Percentiles rank a stretch among this genome's conserved stretches.
These are phyloP conservation scores for Triplophysa siluroides DNA, from an alignment of 2,113 vertebrate species.

Conservation along the genomic window DNA sequence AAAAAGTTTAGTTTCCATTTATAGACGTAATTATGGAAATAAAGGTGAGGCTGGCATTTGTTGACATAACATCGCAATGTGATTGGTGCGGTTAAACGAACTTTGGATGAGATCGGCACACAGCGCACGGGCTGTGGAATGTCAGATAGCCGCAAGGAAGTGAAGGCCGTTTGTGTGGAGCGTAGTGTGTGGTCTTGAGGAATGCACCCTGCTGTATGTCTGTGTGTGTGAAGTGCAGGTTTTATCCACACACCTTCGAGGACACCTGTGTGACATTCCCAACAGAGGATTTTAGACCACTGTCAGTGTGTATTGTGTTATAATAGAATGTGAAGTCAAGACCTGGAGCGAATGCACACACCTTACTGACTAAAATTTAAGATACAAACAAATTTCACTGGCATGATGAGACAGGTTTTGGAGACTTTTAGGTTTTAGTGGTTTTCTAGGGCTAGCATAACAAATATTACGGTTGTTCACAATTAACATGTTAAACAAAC, in stretches of 20 bases:
- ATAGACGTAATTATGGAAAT: background rate
- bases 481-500: background rate
- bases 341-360: constrained; percentile 5
- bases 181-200: constrained; percentile 38
- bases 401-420: constrained; percentile 5
- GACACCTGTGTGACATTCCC: constrained; percentile 35
- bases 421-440: too few relatives aligned
- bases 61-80: background rate
- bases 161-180: background rate
- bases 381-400: background rate
- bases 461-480: background rate
- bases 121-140: background rate
- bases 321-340: constrained; percentile 3
- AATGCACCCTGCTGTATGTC: background rate
- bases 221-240: background rate
- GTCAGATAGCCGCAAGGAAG: background rate
- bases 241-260: constrained; percentile 20
- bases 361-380: constrained; percentile 16
- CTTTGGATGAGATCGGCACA: background rate
- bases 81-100: background rate
- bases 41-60: background rate
- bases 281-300: constrained; percentile 19
- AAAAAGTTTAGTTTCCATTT: background rate
- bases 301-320: constrained; percentile 5
- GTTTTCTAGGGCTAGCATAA: too few relatives aligned